Conservation (phyloP, 2,888 invertebrate genomes). For the Graphium colonna region DNA sequence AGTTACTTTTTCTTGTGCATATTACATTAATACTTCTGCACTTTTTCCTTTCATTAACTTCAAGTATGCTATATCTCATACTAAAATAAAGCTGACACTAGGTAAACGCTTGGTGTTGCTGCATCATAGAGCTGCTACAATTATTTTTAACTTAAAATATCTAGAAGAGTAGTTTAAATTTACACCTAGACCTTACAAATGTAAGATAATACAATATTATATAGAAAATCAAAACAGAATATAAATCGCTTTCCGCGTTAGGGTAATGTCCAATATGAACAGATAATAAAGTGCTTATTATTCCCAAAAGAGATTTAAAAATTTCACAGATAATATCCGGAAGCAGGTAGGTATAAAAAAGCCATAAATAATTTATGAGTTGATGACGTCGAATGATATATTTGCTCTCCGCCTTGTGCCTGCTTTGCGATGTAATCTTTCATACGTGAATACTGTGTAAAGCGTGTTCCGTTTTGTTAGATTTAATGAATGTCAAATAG, state of each 20-base stretch:
- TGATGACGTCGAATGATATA: slow-evolving; percentile 62
- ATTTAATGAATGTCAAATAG: not conserved
- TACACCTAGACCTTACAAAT: too few relatives aligned
- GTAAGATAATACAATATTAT: too few relatives aligned
- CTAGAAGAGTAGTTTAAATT: too few relatives aligned
- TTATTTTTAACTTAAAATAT: too few relatives aligned
- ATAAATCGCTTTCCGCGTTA: not conserved
- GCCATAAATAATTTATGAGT: slow-evolving; percentile 58
- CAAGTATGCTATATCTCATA: too few relatives aligned
- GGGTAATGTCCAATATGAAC: not conserved
- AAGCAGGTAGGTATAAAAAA: slow-evolving; percentile 31
- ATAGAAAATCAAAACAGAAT: not conserved
- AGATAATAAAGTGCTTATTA: slow-evolving; percentile 4
- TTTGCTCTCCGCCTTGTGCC: slow-evolving; percentile 48
- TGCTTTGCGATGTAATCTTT: slow-evolving; percentile 42
- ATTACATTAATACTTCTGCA: too few relatives aligned
- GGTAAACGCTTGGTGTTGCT: too few relatives aligned
- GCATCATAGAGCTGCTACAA: too few relatives aligned
- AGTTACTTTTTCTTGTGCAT: too few relatives aligned
- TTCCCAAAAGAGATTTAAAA: slow-evolving; percentile 20
- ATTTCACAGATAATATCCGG: slow-evolving; percentile 23
- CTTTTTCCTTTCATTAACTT: too few relatives aligned
- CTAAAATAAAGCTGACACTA: too few relatives aligned
- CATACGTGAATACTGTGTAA: slow-evolving; percentile 40
- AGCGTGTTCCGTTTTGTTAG: slow-evolving; percentile 27